Base-by-base conservation (phyloP, 2,797 vertebrate species). In the Microctenopoma stevenorrisi region DNA sequence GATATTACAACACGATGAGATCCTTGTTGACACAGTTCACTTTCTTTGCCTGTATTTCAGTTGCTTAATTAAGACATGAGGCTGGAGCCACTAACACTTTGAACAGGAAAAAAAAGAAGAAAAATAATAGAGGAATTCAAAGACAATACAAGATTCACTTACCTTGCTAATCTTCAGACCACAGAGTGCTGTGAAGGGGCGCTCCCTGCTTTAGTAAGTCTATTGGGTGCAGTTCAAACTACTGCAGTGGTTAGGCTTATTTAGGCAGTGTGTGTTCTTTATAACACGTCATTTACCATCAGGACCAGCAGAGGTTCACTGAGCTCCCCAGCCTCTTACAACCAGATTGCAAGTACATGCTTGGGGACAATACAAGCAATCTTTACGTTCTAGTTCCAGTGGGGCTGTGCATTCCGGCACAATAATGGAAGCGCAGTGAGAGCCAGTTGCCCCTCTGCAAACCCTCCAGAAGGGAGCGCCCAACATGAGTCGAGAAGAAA, bases 221-320 rank as follows among this genome's bases (percentile, higher is more conserved):
- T 94, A 95, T 76, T 93, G 93, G 94, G 96, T 96, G 94, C 90
- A 96, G 94, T 95, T 95, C 83, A 92, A 93, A 91, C 86, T 86
- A 87, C 93, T 91, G 93, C 91, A 93, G 94, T 94, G 92, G 95
- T 98, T 98, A 91, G 80, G 65, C 71, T 85, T 58, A 96, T 90
- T 89, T 76, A 94, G 71, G 74, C 54, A 83, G 62, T 72, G 76
- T 78, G 80, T 85, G 82, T 94, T 94, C 93, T 92, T 93, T 55
- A 90, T 92, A 25, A 91, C 81, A 90, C 87, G 80, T 68, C 56
- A 84, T 78, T 76, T 78, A 79, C 71, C 44, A 82, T 58, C 16
- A 96, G 96, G 96, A 96, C 94, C 94, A 95, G 95, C 97, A 97
- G 95, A 97, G 97, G 96, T 96, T 98, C 94, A 97, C 96, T 96